phyloP scores from a whole-genome alignment of 2,113 vertebrate species.

The Nicator chloris region DNA sequence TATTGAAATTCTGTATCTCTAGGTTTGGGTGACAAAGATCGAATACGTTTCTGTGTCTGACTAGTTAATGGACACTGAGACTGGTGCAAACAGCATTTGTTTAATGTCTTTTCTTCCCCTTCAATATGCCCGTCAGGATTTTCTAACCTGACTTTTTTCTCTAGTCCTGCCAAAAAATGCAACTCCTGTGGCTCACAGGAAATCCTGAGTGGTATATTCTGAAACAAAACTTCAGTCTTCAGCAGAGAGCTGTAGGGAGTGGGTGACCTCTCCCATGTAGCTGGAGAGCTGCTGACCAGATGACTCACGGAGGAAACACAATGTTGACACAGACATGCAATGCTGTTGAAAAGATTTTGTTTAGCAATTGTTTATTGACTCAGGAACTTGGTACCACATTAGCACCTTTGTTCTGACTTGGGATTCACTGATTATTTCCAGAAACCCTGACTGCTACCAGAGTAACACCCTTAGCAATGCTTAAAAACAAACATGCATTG shows the following conservation, averaged over 20 bases:
- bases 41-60: neutral
- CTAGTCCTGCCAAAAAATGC: conserved; percentile 12
- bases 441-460: neutral
- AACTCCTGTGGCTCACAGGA: neutral
- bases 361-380: conserved; percentile 50
- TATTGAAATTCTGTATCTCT: neutral
- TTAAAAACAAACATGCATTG: neutral
- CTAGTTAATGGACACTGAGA: neutral
- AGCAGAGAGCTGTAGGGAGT: neutral
- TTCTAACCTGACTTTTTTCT: neutral
- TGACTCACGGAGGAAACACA: neutral
- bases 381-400: conserved; percentile 47
- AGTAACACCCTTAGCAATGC: neutral
- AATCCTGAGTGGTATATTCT: neutral
- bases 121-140: neutral
- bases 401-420: conserved; percentile 49
- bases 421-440: conserved; percentile 45
- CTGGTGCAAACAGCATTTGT: neutral
- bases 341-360: conserved; percentile 41
- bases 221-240: neutral
- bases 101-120: neutral
- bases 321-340: conserved; percentile 27
- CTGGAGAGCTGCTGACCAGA: conserved; percentile 33
- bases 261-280: neutral
- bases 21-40: neutral